Base-by-base conservation (phyloP, 2,888 invertebrate species). In the Drosophila falleni region DNA sequence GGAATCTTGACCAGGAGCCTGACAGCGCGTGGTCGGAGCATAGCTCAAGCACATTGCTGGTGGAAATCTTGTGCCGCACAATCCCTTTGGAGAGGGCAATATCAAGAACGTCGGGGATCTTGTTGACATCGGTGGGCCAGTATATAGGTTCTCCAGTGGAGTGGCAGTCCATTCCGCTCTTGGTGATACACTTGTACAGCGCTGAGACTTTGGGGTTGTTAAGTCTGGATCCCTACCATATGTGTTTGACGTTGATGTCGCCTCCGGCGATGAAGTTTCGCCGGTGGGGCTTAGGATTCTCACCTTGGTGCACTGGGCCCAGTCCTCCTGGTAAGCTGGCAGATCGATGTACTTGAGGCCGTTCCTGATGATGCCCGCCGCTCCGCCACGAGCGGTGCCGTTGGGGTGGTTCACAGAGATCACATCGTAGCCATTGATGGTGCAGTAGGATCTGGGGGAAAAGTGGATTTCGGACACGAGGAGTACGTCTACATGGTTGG, bases 391-490 rank as follows among this genome's bases (percentile, higher is more conserved):
- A 11, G 49, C 33, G 13, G 10, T 49, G 16, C 15, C 31, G 10
- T 5, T 16, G 10, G 49, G 31, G 10, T 49, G 49, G 1, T 49
- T 49, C 0, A 16, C 31, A 2, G 10, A 0, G 4, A 49, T 49
- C 1, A 31, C 11, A 1, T 29, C 11, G 49, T 49, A 16, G 15
- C 31, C 31, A 0, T 4, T 0, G 15, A 16, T 31, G 16, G 49
- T 31, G 11, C 16, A 49, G 5, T 2, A 19, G 2, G 49, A 19
- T 3, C 33, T 50, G 0, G 0, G 2, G 16, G 19, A 11, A 1
- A 50, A 50, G 3, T 19, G 49, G 16, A 19, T 50, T 35, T 50
- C 35, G 16, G 50, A 50, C 0, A 50, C 33, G 5, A 33, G 50
- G 13, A 50, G 31, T 2, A 50, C 9, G 50, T 49, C 58, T 0